Base-by-base conservation (phyloP, 2,888 invertebrate species). In the Stegana nigrithorax region DNA sequence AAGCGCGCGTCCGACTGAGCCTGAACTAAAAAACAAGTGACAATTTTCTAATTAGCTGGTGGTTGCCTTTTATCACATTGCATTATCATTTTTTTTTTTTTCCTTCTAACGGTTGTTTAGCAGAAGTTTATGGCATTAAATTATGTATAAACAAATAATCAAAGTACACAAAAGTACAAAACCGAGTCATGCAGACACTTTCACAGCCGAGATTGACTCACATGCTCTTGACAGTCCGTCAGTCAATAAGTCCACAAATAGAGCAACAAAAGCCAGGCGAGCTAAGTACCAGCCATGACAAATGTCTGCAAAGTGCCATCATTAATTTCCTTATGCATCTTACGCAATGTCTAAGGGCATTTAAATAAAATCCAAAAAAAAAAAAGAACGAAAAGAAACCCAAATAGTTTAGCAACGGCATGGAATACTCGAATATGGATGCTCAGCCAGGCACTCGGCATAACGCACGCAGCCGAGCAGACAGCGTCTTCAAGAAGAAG, bases 21-120 rank as follows among this genome's bases (percentile, higher is more conserved):
- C 27, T 51, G 21, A 23, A 23, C 25, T 47, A 17, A 26, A n/a
- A 27, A 27, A 51, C 51, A 51, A 51, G 51, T 51, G 51, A 27
- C 51, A 51, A 21, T 51, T 27, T 51, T 51, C 2, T 51, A 51
- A 51, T 51, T 51, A 51, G 51, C 27, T 51, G 51, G 17, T 19
- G 14, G 27, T 51, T 51, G 14, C 26, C 14, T 51, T 27, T 51
- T 51, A 51, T 26, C 51, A 51, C 51, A 51, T 51, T 29, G 29
- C 10, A 7, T 29, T 29, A 7, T 10, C 29, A 29, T 7, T 29
- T 29, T 29, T 29, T 29, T 29, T 29, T 29, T 7, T 29, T 10
- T 7, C 29, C 29, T 29, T 10, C 29, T 7, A 29, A 29, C 10
- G 29, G 29, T 29, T 29, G 29, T 7, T 29, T 29, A 7, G 6